Evolutionary conservation across 2,113 vertebrate genomes (phyloP), one percentile per base, ranked within the genome.

Genomic region (Bucco capensis): DNA sequence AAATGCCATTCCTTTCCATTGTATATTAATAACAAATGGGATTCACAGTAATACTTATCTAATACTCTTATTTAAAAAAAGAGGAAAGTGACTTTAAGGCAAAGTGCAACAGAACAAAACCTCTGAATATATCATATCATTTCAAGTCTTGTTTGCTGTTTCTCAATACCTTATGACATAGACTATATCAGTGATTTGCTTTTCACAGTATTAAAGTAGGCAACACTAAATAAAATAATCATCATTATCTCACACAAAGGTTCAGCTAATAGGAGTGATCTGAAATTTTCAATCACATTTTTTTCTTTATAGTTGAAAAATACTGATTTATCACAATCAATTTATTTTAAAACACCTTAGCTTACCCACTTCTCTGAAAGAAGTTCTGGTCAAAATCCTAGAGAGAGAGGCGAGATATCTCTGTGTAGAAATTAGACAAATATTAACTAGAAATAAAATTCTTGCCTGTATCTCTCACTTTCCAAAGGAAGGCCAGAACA

Each of bases 71-170:
- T 37, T 75, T 27, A 51, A 72, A 47, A 57, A 80, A 58, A 40
- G 19, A 1, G 2, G 8, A 14, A 87, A 82, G 25, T 66, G 21
- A n/a, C 25, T 83, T 6, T 11, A 76, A 84, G 42, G 46, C 38
- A 61, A 79, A 89, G 18, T 31, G 35, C 10, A 81, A 40, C 37
- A 24, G 10, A 81, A 44, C 16, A 90, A 85, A 77, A 53, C 13
- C 30, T 75, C 61, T 83, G 46, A 84, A 76, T 35, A 69, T 14
- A 27, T 27, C 14, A 12, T 12, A 73, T 46, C 4, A 66, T 88
- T 91, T 90, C 67, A 88, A 40, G 31, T 93, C 21, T 86, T 30
- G n/a, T 78, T 91, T 91, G 57, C 69, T 66, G 38, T 40, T 91
- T n/a, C 25, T 91, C 30, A 28, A 71, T 61, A 58, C 35, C 24